Percentiles rank a stretch among this genome's conserved stretches.
These are phyloP conservation scores for Yponomeuta plumbellus DNA, from an alignment of 2,888 invertebrate genomes.

Conservation along the genomic window DNA sequence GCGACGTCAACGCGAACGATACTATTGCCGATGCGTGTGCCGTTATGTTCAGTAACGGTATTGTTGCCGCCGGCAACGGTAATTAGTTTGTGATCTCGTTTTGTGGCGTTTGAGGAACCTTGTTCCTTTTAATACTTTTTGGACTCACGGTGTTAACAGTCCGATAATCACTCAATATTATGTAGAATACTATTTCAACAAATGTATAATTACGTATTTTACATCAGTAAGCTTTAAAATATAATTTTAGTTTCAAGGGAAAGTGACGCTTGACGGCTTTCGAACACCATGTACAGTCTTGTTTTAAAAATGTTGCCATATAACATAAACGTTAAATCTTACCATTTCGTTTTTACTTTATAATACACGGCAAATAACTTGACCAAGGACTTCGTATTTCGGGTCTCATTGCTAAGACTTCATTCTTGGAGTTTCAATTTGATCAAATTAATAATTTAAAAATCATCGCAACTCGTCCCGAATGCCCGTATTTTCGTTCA, in stretches of 20 bases:
- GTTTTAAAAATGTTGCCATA: background rate
- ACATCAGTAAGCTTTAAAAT: too few relatives aligned
- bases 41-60: conserved; percentile 4
- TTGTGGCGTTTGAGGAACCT: background rate
- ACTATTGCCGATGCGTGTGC: conserved; percentile 1
- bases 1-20: conserved; percentile 61
- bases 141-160: background rate
- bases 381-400: too few relatives aligned
- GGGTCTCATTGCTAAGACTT: too few relatives aligned
- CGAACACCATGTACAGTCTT: background rate
- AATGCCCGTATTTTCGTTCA: too few relatives aligned
- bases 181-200: too few relatives aligned
- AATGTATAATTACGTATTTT: too few relatives aligned
- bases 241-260: too few relatives aligned
- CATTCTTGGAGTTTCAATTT: too few relatives aligned
- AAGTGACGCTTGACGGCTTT: background rate
- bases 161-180: too few relatives aligned
- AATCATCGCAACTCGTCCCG: too few relatives aligned
- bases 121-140: background rate
- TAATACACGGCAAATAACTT: too few relatives aligned
- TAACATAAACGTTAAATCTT: background rate
- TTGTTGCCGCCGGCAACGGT: background rate
- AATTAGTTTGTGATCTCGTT: background rate
- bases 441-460: too few relatives aligned
- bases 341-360: background rate